Evolutionary conservation across 2,888 invertebrate genomes (phyloP).

Genomic region (Tenthredo notha): DNA sequence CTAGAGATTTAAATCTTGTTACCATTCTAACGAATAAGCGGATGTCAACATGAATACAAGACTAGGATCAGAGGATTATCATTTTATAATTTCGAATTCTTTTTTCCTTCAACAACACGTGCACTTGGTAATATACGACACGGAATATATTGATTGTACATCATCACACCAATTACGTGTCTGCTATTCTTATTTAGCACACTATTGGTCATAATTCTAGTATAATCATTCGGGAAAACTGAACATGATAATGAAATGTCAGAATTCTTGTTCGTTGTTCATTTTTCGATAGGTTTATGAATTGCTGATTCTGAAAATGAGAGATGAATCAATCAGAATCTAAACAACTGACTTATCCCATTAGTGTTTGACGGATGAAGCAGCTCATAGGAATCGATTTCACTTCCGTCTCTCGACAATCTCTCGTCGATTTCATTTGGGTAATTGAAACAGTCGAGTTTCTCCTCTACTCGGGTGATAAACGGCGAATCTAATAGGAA

Average conservation of each 20-base stretch:
- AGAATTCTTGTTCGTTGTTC: too few relatives aligned
- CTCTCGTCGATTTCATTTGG: constrained; percentile 32
- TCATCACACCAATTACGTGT: not conserved
- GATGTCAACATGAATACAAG: constrained; percentile 55
- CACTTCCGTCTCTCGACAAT: not conserved
- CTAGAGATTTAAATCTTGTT: constrained; percentile 64
- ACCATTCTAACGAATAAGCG: constrained; percentile 54
- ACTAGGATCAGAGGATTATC: constrained; percentile 43
- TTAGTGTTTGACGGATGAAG: constrained; percentile 11
- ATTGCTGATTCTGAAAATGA: not conserved
- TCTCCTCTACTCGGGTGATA: not conserved
- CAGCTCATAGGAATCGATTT: constrained; percentile 7
- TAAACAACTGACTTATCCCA: constrained; percentile 8
- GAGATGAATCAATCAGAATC: not conserved
- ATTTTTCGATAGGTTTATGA: too few relatives aligned
- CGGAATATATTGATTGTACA: not conserved
- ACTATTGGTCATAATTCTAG: too few relatives aligned
- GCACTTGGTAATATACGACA: not conserved
- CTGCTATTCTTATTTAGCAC: not conserved
- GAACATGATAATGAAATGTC: too few relatives aligned
- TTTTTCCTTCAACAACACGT: not conserved
- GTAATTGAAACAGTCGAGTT: constrained; percentile 38
- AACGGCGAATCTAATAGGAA: not conserved
- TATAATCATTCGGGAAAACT: too few relatives aligned
- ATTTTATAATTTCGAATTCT: constrained; percentile 36